phyloP scores from a whole-genome alignment of 2,888 invertebrate genomes.

The Lysandra coridon region DNA sequence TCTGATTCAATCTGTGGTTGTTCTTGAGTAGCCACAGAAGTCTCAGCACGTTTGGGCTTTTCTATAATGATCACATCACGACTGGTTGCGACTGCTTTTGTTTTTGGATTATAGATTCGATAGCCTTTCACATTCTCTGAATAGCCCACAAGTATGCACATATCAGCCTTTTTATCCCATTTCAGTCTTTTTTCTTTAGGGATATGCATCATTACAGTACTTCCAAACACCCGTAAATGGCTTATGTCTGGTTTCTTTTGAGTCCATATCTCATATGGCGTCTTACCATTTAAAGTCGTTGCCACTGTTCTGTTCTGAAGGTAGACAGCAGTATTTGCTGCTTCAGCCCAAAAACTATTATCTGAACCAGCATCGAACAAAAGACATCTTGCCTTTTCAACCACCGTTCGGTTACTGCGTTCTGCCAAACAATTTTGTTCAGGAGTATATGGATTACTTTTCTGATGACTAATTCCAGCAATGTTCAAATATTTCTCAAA shows the following conservation, averaged over 20 bases:
- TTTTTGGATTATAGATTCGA: too few species aligned
- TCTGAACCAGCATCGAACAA: slow-evolving; percentile 1
- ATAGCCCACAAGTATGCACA: too few species aligned
- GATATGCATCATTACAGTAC: too few species aligned
- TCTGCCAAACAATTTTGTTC: slow-evolving; percentile 41
- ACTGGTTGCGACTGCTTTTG: too few species aligned
- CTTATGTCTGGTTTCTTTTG: too few species aligned
- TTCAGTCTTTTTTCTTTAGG: too few species aligned
- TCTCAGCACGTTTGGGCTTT: slow-evolving; percentile 31
- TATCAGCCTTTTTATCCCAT: too few species aligned
- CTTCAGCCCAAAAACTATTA: too few species aligned
- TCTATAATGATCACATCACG: slow-evolving; percentile 40
- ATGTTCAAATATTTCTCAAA: slow-evolving; percentile 37
- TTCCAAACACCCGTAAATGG: too few species aligned
- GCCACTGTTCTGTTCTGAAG: neutral
- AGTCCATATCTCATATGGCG: too few species aligned
- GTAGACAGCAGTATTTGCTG: neutral
- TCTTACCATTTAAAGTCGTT: slow-evolving; percentile 37
- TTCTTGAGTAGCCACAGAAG: too few species aligned
- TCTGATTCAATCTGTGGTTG: neutral
- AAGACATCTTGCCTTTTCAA: slow-evolving; percentile 9
- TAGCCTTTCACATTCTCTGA: too few species aligned
- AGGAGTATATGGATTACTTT: slow-evolving; percentile 41
- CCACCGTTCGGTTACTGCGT: neutral
- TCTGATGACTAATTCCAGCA: slow-evolving; percentile 42